Evolutionary conservation across 2,113 vertebrate genomes (phyloP).

Genomic region (Budorcas taxicolor): DNA sequence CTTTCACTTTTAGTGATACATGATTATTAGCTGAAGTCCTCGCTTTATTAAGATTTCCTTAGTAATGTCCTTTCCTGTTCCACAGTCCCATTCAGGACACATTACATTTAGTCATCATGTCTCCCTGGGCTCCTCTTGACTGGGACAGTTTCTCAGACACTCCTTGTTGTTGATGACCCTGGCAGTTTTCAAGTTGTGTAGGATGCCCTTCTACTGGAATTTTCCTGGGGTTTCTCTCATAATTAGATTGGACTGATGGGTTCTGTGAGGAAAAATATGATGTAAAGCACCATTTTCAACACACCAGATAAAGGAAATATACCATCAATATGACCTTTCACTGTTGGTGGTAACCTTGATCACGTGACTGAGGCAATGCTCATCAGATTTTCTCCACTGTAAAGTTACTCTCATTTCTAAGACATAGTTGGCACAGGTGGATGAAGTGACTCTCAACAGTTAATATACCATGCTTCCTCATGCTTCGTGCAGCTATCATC

Average conservation of each 20-base stretch:
- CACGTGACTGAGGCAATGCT: neutral
- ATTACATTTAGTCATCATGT: neutral
- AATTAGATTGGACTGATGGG: neutral
- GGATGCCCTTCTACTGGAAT: neutral
- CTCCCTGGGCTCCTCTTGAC: neutral
- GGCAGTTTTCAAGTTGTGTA: neutral
- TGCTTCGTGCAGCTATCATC: neutral
- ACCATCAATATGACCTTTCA: neutral
- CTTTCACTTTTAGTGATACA: neutral
- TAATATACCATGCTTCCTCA: neutral
- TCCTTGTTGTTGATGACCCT: neutral
- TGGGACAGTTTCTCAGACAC: neutral
- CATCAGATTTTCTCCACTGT: neutral
- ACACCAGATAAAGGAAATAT: neutral
- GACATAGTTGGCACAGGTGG: neutral
- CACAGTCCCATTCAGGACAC: neutral
- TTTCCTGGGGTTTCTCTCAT: neutral
- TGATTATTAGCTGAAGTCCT: neutral
- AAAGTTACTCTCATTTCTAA: neutral
- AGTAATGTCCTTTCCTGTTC: neutral
- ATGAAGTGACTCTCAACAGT: neutral
- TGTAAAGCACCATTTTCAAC: neutral
- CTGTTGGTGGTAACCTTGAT: neutral
- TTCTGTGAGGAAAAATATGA: neutral
- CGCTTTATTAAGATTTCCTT: neutral